These are phyloP conservation scores for Xyrauchen texanus DNA, from an alignment of 2,113 vertebrate species.

Conservation along the genomic window DNA sequence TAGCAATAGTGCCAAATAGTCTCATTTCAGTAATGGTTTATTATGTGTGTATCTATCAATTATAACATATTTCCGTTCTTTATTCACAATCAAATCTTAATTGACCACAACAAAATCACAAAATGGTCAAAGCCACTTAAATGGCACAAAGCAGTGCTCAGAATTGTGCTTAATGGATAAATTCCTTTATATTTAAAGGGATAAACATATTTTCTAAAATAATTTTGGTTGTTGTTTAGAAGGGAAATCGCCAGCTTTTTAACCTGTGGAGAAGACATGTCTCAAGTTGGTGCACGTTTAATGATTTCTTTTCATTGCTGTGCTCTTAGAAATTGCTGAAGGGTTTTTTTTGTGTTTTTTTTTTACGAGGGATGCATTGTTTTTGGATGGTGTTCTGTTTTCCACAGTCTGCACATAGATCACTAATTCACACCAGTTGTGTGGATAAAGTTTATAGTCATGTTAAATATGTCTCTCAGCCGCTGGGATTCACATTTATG, in stretches of 20 bases:
- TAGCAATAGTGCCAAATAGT: background rate
- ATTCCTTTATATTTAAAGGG: too few species aligned
- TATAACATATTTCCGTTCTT: background rate
- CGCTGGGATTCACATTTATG: slow-evolving; percentile 24
- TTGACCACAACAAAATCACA: background rate
- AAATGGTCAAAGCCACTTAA: background rate
- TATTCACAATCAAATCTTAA: background rate
- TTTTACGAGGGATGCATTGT: slow-evolving; percentile 31
- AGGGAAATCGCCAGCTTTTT: background rate
- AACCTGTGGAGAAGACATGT: slow-evolving; percentile 8
- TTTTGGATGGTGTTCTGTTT: slow-evolving; percentile 34
- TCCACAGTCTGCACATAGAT: slow-evolving; percentile 4
- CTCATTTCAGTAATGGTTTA: background rate
- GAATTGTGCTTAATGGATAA: too few species aligned
- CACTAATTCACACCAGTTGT: slow-evolving; percentile 30
- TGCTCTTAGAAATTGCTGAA: too few species aligned
- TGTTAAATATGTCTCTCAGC: slow-evolving; percentile 13
- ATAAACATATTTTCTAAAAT: too few species aligned
- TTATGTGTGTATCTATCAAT: background rate
- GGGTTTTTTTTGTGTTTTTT: too few species aligned
- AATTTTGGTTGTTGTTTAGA: too few species aligned
- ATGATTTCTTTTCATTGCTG: background rate
- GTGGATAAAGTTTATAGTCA: slow-evolving; percentile 14
- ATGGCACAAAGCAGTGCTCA: background rate
- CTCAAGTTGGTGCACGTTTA: background rate